phyloP scores from a whole-genome alignment of 2,888 invertebrate species.

The Caenorhabditis zanzibari region DNA sequence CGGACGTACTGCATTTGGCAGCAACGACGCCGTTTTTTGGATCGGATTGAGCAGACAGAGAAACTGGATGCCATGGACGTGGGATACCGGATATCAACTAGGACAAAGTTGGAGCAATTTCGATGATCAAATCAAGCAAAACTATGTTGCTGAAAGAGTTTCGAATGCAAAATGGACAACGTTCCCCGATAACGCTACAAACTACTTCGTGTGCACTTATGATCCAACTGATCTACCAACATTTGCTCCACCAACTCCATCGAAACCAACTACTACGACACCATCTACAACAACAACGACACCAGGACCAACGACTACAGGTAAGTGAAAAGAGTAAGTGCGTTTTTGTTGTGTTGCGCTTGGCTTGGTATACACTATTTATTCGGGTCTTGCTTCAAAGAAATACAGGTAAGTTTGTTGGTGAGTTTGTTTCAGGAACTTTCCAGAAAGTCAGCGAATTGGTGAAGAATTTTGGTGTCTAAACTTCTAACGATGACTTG shows the following conservation, averaged over 20 bases:
- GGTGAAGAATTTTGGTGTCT: too few species aligned
- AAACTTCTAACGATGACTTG: too few species aligned
- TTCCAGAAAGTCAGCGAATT: neutral
- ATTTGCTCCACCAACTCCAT: conserved; percentile 24
- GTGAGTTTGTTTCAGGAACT: neutral
- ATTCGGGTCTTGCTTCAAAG: neutral
- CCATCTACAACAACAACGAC: conserved; percentile 23
- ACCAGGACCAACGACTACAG: conserved; percentile 23
- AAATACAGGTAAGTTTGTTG: neutral
- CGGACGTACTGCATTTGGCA: conserved; percentile 18
- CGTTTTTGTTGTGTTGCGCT: conserved; percentile 25
- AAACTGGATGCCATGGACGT: conserved; percentile 29
- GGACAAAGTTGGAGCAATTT: conserved; percentile 33
- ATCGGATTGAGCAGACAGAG: conserved; percentile 28
- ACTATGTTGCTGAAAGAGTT: conserved; percentile 20
- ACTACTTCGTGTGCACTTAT: conserved; percentile 34
- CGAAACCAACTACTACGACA: conserved; percentile 14
- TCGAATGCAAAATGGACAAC: conserved; percentile 36
- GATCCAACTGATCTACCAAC: conserved; percentile 32
- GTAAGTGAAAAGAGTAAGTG: conserved; percentile 26
- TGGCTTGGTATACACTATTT: neutral
- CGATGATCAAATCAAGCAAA: conserved; percentile 4
- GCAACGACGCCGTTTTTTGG: conserved; percentile 21
- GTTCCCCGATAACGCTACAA: conserved; percentile 15
- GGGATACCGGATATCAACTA: conserved; percentile 16